Conservation (phyloP, 92 coral and sea anemone genomes). For the Palythoa grandis region DNA sequence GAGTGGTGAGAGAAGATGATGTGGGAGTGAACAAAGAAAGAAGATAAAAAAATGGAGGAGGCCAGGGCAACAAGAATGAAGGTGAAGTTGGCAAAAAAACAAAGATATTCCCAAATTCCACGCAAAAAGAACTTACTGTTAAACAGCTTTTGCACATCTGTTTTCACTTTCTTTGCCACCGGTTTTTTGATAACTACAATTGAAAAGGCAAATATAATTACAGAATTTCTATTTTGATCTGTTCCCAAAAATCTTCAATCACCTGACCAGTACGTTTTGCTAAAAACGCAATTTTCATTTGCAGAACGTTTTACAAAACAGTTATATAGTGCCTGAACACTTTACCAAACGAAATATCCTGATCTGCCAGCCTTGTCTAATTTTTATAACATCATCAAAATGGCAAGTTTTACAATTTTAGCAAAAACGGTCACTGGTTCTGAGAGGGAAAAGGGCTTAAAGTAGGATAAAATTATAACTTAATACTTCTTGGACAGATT, state of each 20-base stretch:
- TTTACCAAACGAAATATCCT: not conserved
- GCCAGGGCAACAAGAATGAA: not conserved
- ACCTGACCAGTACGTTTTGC: not conserved
- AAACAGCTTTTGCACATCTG: conserved; percentile 70
- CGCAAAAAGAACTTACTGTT: conserved; percentile 58
- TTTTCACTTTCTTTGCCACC: conserved; percentile 71
- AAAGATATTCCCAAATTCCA: not conserved
- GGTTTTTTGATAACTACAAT: conserved; percentile 37
- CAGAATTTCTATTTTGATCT: too few species aligned
- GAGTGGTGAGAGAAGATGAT: too few species aligned
- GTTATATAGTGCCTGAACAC: not conserved
- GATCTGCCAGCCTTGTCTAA: not conserved
- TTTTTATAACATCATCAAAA: not conserved
- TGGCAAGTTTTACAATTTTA: too few species aligned
- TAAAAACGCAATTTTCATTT: too few species aligned
- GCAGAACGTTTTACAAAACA: not conserved
- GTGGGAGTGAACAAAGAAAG: too few species aligned
- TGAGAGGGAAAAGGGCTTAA: too few species aligned
- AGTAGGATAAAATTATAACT: too few species aligned
- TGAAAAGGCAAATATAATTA: not conserved
- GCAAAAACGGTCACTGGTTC: too few species aligned
- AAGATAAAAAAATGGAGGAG: not conserved
- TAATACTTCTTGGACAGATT: too few species aligned
- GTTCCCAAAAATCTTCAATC: not conserved
- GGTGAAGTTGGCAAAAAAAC: not conserved